A percentile compares a stretch with the other conserved stretches of the same genome.
Evolutionary conservation across 92 coral and sea anemone genomes (phyloP).

Genomic region (Siderastrea siderea): DNA sequence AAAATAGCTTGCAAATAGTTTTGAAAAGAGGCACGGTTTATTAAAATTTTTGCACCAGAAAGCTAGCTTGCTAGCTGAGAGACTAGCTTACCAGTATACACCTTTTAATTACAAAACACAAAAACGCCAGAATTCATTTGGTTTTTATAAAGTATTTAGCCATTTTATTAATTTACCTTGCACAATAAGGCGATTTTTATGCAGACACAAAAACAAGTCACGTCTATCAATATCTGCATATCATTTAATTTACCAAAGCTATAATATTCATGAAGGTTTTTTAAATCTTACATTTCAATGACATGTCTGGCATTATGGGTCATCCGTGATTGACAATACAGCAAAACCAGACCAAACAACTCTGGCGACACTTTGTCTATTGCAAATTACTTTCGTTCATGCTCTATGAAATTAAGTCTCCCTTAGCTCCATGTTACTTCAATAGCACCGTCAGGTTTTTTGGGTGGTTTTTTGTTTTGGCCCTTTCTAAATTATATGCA

Average conservation of each 20-base stretch:
- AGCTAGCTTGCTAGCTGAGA: background rate
- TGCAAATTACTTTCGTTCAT: background rate
- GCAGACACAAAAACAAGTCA: background rate
- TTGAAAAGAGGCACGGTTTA: background rate
- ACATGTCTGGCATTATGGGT: background rate
- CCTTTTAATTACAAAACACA: background rate
- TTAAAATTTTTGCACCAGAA: background rate
- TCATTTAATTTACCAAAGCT: background rate
- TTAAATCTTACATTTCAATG: conserved; percentile 19
- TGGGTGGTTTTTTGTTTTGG: background rate
- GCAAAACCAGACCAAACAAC: conserved; percentile 1
- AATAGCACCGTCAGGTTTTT: background rate
- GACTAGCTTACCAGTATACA: background rate
- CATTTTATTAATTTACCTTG: background rate
- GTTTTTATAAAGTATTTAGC: background rate
- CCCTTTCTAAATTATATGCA: background rate
- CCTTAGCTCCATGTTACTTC: background rate
- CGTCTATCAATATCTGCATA: conserved; percentile 19
- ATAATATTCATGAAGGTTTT: background rate
- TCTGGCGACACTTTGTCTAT: conserved; percentile 1
- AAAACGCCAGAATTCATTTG: background rate
- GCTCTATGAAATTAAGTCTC: background rate
- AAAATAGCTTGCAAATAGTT: background rate
- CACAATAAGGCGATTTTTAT: background rate
- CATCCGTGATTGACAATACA: conserved; percentile 17